A percentile compares a stretch with the other conserved stretches of the same genome.
Conservation (phyloP, 2,113 vertebrate species). For the Sus scrofa region DNA sequence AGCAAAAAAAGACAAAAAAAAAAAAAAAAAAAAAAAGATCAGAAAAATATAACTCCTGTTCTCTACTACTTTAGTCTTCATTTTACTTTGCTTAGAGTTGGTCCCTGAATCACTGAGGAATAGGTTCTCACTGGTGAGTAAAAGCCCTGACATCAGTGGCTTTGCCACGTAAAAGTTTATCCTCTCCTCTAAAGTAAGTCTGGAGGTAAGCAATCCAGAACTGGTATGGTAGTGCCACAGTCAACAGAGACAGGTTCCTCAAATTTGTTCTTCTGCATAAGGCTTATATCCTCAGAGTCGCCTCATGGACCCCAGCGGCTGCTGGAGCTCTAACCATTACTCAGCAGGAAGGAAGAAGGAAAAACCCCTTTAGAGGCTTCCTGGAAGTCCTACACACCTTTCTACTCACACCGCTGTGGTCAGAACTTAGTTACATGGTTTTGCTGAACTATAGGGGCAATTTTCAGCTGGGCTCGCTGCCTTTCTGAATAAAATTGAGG, state of each 20-base stretch:
- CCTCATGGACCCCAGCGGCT: background rate
- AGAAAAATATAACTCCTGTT: constrained; percentile 16
- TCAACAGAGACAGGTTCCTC: background rate
- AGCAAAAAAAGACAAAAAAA: no score
- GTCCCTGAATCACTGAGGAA: constrained; percentile 1
- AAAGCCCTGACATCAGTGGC: background rate
- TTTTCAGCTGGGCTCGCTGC: constrained; percentile 13
- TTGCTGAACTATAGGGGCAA: constrained; percentile 2
- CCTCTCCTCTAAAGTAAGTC: constrained; percentile 14
- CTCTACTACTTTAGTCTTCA: constrained; percentile 34
- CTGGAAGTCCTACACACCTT: background rate
- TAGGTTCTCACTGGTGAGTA: constrained; percentile 25
- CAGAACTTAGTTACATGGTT: background rate
- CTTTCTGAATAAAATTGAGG: background rate
- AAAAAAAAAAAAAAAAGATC: no score
- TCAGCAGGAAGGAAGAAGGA: background rate
- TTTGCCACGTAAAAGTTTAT: constrained; percentile 4
- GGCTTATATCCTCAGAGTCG: background rate
- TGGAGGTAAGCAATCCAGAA: constrained; percentile 17
- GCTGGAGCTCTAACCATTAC: background rate
- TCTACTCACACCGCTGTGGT: background rate
- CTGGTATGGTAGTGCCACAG: background rate
- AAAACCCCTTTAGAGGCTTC: background rate
- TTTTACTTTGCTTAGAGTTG: constrained; percentile 58
- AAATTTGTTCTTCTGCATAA: background rate